Evolutionary conservation across 2,888 invertebrate genomes (phyloP), one percentile per base, ranked within the genome.

Genomic region (Agrochola lota): DNA sequence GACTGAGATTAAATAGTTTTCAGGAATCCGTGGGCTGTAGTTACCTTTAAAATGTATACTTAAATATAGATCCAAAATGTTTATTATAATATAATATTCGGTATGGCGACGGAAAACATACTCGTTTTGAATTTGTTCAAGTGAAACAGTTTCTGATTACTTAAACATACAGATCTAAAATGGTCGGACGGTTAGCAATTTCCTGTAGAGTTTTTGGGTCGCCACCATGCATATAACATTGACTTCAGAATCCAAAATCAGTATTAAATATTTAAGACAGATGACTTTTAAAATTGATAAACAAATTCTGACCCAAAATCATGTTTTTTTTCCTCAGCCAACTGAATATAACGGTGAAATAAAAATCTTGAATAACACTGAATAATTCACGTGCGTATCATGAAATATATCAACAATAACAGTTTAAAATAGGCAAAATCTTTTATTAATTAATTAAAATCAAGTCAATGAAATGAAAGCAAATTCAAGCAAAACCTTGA

Each of bases 181-280:
- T 23, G 43, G 17, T 59, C 12, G 64, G n/a, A 8, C 11, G 46
- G 23, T 72, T 23, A 73, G 1, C 49, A 11, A 69, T 59, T 69
- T 74, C 52, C 40, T 69, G 26, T 78, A 57, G 23, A 63, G 46
- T 74, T 88, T 78, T 77, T 75, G 55, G 78, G 80, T 88, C 74
- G 81, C 69, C 69, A 78, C 76, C 76, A 85, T 87, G 60, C 76
- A 80, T 77, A 80, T 83, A 83, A 85, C 87, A 83, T 88, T 78
- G 85, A 88, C 78, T 88, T 83, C 71, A 60, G 74, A 83, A 88
- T 80, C 57, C 68, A 75, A 77, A 86, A 74, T 75, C 63, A 66
- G 49, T 49, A 69, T 46, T 76, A 74, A 80, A 85, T 87, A 85
- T 83, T 73, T 64, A 76, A 78, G 23, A 68, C 46, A 59, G n/a